phyloP scores from a whole-genome alignment of 2,888 invertebrate species.

The Steinernema carpocapsae region DNA sequence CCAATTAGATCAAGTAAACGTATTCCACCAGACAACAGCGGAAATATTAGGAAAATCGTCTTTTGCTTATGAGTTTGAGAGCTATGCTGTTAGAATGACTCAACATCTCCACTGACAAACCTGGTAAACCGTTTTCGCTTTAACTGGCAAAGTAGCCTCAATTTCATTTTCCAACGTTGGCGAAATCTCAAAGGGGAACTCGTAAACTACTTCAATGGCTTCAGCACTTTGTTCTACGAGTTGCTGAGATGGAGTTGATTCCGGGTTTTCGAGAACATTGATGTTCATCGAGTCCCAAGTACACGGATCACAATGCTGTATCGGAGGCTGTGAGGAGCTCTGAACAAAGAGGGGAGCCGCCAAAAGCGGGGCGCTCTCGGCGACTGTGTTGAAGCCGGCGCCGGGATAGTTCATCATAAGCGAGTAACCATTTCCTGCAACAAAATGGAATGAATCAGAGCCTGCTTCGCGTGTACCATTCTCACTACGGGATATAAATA shows the following conservation, averaged over 20 bases:
- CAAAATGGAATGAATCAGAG: too few relatives aligned
- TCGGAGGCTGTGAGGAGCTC: not conserved
- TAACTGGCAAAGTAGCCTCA: not conserved
- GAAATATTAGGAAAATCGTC: not conserved
- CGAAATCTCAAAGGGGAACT: not conserved
- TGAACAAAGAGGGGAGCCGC: not conserved
- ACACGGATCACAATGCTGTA: not conserved
- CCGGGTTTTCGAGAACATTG: not conserved
- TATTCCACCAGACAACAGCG: not conserved
- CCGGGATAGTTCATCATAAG: slow-evolving; percentile 11
- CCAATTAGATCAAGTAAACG: not conserved
- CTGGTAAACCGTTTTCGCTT: not conserved
- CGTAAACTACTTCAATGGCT: not conserved
- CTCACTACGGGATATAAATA: too few relatives aligned
- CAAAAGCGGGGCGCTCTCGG: not conserved
- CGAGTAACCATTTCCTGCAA: slow-evolving; percentile 13
- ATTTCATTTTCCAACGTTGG: not conserved
- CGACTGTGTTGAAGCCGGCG: slow-evolving; percentile 3
- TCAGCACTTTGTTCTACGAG: too few relatives aligned
- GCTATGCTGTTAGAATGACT: too few relatives aligned
- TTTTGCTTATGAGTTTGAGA: too few relatives aligned
- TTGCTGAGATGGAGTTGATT: not conserved
- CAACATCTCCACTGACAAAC: not conserved
- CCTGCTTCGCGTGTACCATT: too few relatives aligned
- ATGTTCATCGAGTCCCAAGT: slow-evolving; percentile 3